Evolutionary conservation across 2,797 vertebrate genomes (phyloP), one percentile per base, ranked within the genome.

Genomic region (Dendrocincla fuliginosa): DNA sequence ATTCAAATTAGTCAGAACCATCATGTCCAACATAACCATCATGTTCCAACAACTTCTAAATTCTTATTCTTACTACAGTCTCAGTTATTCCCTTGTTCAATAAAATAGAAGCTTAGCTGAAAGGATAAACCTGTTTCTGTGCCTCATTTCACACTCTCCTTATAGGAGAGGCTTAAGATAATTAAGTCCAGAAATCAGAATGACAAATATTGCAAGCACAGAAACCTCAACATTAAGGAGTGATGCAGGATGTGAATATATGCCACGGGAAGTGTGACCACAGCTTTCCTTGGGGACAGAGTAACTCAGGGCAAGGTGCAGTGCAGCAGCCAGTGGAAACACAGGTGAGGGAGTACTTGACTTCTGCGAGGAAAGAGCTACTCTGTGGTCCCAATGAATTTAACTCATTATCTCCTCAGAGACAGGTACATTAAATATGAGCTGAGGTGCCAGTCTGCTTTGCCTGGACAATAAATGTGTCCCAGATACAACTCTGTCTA

Each of bases 391-490:
- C 67, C 33, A 47, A 57, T 15, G 49, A 56, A 56, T 86, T 39
- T 23, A 56, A 35, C 11, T 56, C 44, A 70, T 33, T 63, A 25
- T 8, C 25, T 78, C 44, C 52, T 76, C 7, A 19, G 47, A 74
- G 30, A n/a, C 7, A 61, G 16, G 15, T 14, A n/a, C 0, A 1
- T 56, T 33, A 27, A 55, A 50, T 0, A 0, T 50, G 63, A 88
- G 22, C 67, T 82, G 55, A 16, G n/a, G 16, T 39, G 8, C 3
- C 4, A 4, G 5, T 6, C 6, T 73, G 44, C 28, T 76, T 56
- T 81, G 56, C 22, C 22, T 37, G 83, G 37, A 86, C 63, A 74
- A 44, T 41, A 53, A 76, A 39, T 0, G 6, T 33, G 52, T 68
- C 56, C 83, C 35, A 41, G 67, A 39, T 64, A 39, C 61, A 56